These are phyloP conservation scores for Alloscopus bannaensis DNA, from an alignment of 2,888 invertebrate genomes.

Conservation along the genomic window DNA sequence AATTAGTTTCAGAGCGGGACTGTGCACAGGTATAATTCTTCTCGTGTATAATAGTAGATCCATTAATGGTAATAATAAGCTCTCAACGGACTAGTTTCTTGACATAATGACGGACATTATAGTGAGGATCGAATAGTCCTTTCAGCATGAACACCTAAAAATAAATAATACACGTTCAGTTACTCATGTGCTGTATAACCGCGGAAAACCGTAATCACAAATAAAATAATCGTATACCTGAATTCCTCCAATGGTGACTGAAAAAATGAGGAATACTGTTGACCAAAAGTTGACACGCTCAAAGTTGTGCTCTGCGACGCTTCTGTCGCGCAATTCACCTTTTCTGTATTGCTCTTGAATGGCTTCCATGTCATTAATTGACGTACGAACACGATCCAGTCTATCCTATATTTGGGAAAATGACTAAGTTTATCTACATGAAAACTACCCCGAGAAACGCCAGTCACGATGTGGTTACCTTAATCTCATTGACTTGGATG, in stretches of 20 bases:
- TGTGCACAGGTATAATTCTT: not conserved
- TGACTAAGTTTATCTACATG: not conserved
- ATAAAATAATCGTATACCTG: conserved; percentile 75
- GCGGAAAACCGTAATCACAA: no score
- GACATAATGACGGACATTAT: conserved; percentile 39
- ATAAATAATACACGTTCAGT: conserved; percentile 19
- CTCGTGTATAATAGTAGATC: not conserved
- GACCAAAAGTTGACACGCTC: conserved; percentile 89
- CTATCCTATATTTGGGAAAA: conserved; percentile 78
- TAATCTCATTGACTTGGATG: conserved; percentile 66
- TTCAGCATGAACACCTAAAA: conserved; percentile 85
- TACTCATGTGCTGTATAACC: no score
- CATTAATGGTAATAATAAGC: not conserved
- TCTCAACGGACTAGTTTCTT: conserved; percentile 41
- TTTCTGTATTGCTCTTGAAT: conserved; percentile 84
- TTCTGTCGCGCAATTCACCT: conserved; percentile 87
- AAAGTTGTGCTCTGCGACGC: conserved; percentile 87
- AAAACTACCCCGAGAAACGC: not conserved
- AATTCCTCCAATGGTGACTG: conserved; percentile 84
- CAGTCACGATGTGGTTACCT: conserved; percentile 44
- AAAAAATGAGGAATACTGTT: conserved; percentile 82
- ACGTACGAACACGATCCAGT: conserved; percentile 80
- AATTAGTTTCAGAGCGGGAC: no score
- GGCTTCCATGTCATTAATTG: conserved; percentile 80
- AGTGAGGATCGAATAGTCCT: conserved; percentile 82